Conservation (phyloP, 2,888 invertebrate species). For the Orthosia cruda region DNA sequence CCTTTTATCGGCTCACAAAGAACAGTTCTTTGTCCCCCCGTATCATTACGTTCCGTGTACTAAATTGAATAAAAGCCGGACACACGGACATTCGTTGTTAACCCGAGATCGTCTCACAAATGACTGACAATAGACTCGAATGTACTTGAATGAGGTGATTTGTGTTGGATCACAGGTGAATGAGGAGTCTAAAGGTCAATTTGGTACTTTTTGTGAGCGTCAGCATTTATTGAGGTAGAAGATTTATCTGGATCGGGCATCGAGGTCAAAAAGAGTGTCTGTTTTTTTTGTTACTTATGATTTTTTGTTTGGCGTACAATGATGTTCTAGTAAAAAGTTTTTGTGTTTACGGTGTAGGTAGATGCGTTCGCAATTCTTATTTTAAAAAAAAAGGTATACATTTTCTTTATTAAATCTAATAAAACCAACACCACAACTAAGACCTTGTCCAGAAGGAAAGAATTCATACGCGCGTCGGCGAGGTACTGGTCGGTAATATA, state of each 20-base stretch:
- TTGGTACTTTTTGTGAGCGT: constrained; percentile 58
- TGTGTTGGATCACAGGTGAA: constrained; percentile 71
- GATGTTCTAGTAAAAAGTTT: not conserved
- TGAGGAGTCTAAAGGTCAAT: constrained; percentile 62
- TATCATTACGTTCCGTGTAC: constrained; percentile 65
- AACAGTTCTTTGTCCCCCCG: constrained; percentile 57
- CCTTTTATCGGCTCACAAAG: constrained; percentile 63
- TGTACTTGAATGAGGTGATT: constrained; percentile 75
- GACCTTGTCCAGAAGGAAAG: too few relatives aligned
- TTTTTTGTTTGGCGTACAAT: not conserved
- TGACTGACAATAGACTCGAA: constrained; percentile 82
- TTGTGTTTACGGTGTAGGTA: not conserved
- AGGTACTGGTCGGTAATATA: too few relatives aligned
- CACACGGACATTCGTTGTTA: constrained; percentile 79
- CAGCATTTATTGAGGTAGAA: constrained; percentile 49
- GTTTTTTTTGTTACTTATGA: constrained; percentile 1
- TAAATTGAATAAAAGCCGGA: constrained; percentile 72
- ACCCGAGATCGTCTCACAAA: constrained; percentile 76
- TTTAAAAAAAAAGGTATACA: not conserved
- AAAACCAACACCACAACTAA: too few relatives aligned
- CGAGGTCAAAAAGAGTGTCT: not conserved
- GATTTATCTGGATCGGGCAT: constrained; percentile 23
- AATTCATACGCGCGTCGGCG: too few relatives aligned
- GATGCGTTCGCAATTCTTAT: not conserved
- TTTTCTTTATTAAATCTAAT: not conserved